Percentiles rank a stretch among this genome's conserved stretches.
Evolutionary conservation across 2,797 vertebrate genomes (phyloP).

Genomic region (Chloroceryle inda): DNA sequence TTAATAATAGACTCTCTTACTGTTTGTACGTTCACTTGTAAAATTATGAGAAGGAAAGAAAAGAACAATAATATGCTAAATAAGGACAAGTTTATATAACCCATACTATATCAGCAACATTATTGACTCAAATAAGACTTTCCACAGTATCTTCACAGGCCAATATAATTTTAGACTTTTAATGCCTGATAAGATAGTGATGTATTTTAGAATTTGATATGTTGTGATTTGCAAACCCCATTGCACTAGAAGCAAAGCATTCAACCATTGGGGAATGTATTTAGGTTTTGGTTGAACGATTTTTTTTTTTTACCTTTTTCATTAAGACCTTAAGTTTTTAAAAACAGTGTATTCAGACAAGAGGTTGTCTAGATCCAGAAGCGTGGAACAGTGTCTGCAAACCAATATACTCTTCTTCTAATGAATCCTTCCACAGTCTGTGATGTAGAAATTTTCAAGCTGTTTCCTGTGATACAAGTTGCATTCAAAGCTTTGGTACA

Average conservation of each 20-base stretch:
- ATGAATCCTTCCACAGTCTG: background rate
- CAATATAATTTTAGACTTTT: conserved; percentile 42
- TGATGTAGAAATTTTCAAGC: background rate
- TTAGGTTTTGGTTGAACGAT: background rate
- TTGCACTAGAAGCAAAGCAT: background rate
- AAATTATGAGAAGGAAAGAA: conserved; percentile 1
- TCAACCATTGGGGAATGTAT: background rate
- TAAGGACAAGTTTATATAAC: conserved; percentile 42
- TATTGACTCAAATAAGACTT: background rate
- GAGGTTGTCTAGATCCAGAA: background rate
- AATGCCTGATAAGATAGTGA: background rate
- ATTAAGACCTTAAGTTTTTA: background rate
- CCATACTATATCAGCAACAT: conserved; percentile 2
- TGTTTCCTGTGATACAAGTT: background rate
- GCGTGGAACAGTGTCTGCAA: background rate
- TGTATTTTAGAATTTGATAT: conserved; percentile 55
- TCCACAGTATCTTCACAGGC: background rate
- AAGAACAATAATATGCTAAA: conserved; percentile 57
- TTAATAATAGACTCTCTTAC: background rate
- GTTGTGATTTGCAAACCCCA: conserved; percentile 34
- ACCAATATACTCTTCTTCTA: background rate
- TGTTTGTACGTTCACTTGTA: background rate
- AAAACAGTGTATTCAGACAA: background rate
- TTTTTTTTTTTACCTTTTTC: background rate
- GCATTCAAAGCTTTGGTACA: background rate